A percentile compares a stretch with the other conserved stretches of the same genome.
These are phyloP conservation scores for Carlito syrichta DNA, from an alignment of 2,113 vertebrate genomes.

Conservation along the genomic window DNA sequence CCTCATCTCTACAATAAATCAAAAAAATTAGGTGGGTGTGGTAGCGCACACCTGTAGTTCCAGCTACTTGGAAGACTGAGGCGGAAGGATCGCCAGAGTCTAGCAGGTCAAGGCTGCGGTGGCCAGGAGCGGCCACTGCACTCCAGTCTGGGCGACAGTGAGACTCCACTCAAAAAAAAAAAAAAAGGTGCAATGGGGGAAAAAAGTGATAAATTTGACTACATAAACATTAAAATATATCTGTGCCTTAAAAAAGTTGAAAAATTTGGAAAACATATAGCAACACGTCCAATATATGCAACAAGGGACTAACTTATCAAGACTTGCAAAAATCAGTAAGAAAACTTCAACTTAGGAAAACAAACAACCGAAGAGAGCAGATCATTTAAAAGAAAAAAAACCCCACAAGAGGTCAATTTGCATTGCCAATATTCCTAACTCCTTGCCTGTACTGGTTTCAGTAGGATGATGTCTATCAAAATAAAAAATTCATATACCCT, in stretches of 20 bases:
- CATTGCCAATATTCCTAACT: background rate
- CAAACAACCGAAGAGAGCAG: background rate
- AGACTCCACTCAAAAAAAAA: no score
- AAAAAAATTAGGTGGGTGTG: no score
- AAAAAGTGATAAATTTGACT: background rate
- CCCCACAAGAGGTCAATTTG: background rate
- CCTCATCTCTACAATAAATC: no score
- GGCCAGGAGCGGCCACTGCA: no score
- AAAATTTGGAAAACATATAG: background rate
- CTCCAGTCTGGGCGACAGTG: no score
- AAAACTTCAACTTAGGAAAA: background rate
- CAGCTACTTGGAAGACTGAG: no score
- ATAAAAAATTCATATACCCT: background rate
- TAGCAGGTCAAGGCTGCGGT: no score
- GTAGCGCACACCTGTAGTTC: no score
- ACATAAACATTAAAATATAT: background rate
- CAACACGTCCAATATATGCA: background rate
- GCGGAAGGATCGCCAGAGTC: no score
- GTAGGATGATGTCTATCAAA: background rate
- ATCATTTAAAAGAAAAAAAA: background rate
- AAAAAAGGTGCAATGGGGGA: no score
- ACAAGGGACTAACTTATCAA: background rate
- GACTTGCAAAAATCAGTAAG: background rate
- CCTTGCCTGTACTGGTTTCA: background rate
- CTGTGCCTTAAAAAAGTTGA: background rate